These are phyloP conservation scores for Cochlearius cochlearius DNA, from an alignment of 2,113 vertebrate species.

Conservation along the genomic window DNA sequence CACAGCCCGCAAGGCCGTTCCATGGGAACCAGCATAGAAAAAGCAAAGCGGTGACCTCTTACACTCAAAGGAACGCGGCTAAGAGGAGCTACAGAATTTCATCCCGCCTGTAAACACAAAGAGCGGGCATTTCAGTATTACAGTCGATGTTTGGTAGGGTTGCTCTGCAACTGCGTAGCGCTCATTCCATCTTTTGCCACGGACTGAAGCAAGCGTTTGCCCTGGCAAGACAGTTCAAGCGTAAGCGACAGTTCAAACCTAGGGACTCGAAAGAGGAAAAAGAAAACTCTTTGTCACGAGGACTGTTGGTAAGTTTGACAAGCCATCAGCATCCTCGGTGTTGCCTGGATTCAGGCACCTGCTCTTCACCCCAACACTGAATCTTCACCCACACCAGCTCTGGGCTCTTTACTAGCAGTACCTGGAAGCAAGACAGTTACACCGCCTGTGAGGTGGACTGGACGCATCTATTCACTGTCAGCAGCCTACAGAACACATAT, in stretches of 20 bases:
- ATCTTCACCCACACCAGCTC: not conserved
- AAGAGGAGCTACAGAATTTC: not conserved
- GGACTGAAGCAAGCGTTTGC: not conserved
- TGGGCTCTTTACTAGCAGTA: not conserved
- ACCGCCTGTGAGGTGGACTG: accelerated
- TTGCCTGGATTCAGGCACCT: not conserved
- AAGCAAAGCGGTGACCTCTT: not conserved
- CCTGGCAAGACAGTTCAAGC: not conserved
- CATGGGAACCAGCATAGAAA: accelerated
- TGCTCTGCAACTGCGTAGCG: not conserved
- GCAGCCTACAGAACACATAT: not conserved
- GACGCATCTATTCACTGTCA: not conserved
- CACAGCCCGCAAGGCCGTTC: accelerated
- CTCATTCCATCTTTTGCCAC: not conserved
- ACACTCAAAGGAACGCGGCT: accelerated
- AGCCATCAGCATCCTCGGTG: not conserved
- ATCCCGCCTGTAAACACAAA: not conserved
- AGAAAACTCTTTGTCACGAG: not conserved
- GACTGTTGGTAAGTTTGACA: not conserved
- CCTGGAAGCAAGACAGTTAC: not conserved
- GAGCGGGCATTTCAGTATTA: not conserved
- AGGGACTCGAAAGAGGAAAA: not conserved
- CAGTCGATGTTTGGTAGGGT: not conserved
- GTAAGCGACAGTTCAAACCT: not conserved
- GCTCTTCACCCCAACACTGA: not conserved